A percentile compares a stretch with the other conserved stretches of the same genome.
phyloP scores from a whole-genome alignment of 1,140 invertebrate species.

The Bombyx mori region ASM3026992v2 NC_085128.1:5666001-5666500 shows the following conservation, averaged over 20 bases:
- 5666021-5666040: too few relatives aligned
- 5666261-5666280: constrained; percentile 46
- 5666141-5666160: neutral
- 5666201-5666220: neutral
- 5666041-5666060: neutral
- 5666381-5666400: constrained; percentile 42
- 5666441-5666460: too few relatives aligned
- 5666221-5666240: constrained; percentile 9
- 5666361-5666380: constrained; percentile 31
- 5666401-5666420: constrained; percentile 8
- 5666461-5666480: too few relatives aligned
- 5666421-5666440: neutral
- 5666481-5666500: too few relatives aligned
- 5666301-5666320: constrained; percentile 38
- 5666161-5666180: neutral
- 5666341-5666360: constrained; percentile 23
- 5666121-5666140: neutral
- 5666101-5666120: neutral
- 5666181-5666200: neutral
- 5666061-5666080: neutral
- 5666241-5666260: too few relatives aligned
- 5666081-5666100: neutral
- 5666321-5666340: constrained; percentile 44
- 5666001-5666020: too few relatives aligned
- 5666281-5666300: constrained; percentile 54